Evolutionary conservation across 2,797 vertebrate species (phyloP).

Genomic region (Scomberomorus guttatus): DNA sequence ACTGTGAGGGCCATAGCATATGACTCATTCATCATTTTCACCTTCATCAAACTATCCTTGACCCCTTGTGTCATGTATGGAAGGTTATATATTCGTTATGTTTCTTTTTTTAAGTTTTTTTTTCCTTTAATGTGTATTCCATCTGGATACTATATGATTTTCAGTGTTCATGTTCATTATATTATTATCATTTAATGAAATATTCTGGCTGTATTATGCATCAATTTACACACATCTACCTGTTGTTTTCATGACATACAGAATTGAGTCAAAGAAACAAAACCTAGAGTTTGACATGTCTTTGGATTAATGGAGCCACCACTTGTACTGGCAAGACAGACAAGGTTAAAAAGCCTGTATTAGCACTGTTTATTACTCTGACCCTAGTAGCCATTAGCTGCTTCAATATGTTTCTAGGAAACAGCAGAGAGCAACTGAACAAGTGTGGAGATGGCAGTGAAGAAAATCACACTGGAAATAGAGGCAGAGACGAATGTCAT

Average conservation of each 20-base stretch:
- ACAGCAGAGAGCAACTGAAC: constrained; percentile 6
- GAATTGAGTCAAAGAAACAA: neutral
- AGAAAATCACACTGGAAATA: constrained; percentile 54
- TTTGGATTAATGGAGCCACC: neutral
- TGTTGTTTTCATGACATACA: neutral
- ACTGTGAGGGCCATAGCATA: no score
- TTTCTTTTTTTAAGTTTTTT: no score
- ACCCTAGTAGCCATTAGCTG: constrained; percentile 1
- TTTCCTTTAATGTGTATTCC: no score
- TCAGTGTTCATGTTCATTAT: no score
- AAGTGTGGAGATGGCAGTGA: constrained; percentile 25
- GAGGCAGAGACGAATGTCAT: constrained; percentile 69
- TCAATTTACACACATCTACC: no score
- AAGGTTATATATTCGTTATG: no score
- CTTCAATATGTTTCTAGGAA: constrained; percentile 47
- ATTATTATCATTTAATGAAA: no score
- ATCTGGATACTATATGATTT: no score
- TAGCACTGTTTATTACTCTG: neutral
- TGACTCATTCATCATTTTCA: no score
- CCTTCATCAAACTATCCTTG: no score
- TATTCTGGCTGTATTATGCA: neutral
- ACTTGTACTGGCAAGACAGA: neutral
- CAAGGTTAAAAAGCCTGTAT: no score
- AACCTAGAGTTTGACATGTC: neutral
- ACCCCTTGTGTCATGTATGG: no score